These are phyloP conservation scores for Hoplostethus mediterraneus DNA, from an alignment of 2,797 vertebrate genomes.

Conservation along the genomic window DNA sequence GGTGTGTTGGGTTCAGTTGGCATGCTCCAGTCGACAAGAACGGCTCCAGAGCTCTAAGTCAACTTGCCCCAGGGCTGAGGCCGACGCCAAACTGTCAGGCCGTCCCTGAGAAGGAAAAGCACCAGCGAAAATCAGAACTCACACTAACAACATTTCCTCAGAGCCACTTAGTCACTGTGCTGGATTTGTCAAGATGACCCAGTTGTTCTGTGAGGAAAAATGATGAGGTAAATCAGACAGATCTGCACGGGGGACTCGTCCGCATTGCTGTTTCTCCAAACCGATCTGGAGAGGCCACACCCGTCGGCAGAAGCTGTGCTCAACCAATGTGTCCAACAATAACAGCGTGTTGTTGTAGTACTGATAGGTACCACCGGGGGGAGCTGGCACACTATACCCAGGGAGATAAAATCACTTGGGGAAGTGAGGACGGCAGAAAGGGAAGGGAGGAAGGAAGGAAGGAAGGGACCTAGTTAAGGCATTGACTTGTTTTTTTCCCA, in stretches of 20 bases:
- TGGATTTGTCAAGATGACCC: conserved; percentile 77
- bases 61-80: conserved; percentile 49
- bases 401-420: conserved; percentile 21
- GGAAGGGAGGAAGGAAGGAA: conserved; percentile 42
- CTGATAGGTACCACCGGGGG: conserved; percentile 67
- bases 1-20: conserved; percentile 23
- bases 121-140: conserved; percentile 63
- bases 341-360: conserved; percentile 46
- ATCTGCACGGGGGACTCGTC: conserved; percentile 43
- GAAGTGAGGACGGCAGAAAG: conserved; percentile 25
- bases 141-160: conserved; percentile 59
- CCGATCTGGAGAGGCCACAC: conserved; percentile 28
- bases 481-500: not conserved
- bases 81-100: conserved; percentile 61
- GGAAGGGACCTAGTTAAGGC: conserved; percentile 53
- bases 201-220: conserved; percentile 56
- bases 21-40: conserved; percentile 12
- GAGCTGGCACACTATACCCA: conserved; percentile 66
- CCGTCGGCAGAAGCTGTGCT: conserved; percentile 7
- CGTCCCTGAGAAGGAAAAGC: conserved; percentile 59
- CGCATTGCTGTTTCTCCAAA: conserved; percentile 35
- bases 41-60: conserved; percentile 59
- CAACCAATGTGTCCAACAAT: not conserved
- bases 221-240: conserved; percentile 53
- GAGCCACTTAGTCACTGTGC: conserved; percentile 58